Base-by-base conservation (phyloP, 2,113 vertebrate genomes). In the Setophaga coronata region DNA sequence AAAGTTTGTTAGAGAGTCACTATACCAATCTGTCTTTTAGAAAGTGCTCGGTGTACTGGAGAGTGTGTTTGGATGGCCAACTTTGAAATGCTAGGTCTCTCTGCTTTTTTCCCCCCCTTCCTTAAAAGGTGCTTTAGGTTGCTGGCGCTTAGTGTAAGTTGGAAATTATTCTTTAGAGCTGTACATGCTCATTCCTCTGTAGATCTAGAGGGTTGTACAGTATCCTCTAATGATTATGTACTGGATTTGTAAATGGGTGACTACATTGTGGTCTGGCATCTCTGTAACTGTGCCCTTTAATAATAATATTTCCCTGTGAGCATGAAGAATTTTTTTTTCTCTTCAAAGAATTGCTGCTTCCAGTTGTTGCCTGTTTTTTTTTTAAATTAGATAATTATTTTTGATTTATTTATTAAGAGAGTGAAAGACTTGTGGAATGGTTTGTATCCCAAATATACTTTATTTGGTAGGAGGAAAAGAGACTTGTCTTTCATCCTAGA, bases 151-250 rank as follows among this genome's bases (percentile, higher is more conserved):
- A 24, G 6, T 77, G 19, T 62, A 72, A 58, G 19, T 20, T 88
- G 33, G 60, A 78, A 74, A 34, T 6, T 0, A 3, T 66, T 53
- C 36, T 89, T 83, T 66, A 33, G 14, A 83, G 51, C 19, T 53
- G 1, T 57, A 15, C 1, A 0, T 40, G 8, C 13, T 90, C 2
- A 26, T 53, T 26, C 5, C 5, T 45, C 12, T 65, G 11, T 31
- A 43, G 6, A 3, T 61, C 5, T 19, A 61, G 21, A 53, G 20
- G 3, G 31, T 40, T n/a, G 18, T 6, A 42, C 8, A 16, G 82
- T 67, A 62, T 74, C 20, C 10, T 79, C 12, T 33, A 25, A 62
- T 6, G 43, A 28, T 40, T 7, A 18, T 60, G 45, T 36, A 15
- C 45, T 73, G n/a, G 36, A 45, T 10, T 48, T 67, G 26, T 60